Conservation (phyloP, 2,113 vertebrate species). For the Carlito syrichta region DNA sequence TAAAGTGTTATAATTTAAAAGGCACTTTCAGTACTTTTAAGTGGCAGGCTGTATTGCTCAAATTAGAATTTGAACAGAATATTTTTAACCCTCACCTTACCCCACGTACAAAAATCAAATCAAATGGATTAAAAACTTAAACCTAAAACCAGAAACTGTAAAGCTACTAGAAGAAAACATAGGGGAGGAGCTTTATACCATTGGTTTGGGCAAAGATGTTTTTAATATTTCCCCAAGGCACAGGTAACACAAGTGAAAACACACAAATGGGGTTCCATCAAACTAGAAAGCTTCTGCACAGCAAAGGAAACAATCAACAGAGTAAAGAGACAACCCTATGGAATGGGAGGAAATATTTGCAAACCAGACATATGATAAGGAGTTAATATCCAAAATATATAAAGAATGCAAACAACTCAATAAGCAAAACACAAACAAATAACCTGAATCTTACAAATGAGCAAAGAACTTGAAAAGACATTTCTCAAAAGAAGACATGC, state of each 20-base stretch:
- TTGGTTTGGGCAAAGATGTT: neutral
- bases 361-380: neutral
- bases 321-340: neutral
- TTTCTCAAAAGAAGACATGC: neutral
- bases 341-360: neutral
- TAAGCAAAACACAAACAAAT: neutral
- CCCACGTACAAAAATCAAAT: neutral
- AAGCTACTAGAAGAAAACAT: neutral
- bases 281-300: neutral
- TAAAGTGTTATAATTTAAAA: neutral
- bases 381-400: neutral
- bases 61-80: slow-evolving; percentile 46
- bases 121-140: neutral
- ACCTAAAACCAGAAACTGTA: neutral
- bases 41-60: neutral
- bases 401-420: neutral
- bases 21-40: neutral
- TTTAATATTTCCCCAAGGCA: neutral
- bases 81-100: neutral
- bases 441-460: neutral
- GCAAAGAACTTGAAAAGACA: neutral
- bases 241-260: neutral
- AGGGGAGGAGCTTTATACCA: neutral
- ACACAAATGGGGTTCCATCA: neutral
- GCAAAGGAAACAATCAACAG: neutral